phyloP scores from a whole-genome alignment of 2,888 invertebrate genomes.

The Drosophila barbarae region DNA sequence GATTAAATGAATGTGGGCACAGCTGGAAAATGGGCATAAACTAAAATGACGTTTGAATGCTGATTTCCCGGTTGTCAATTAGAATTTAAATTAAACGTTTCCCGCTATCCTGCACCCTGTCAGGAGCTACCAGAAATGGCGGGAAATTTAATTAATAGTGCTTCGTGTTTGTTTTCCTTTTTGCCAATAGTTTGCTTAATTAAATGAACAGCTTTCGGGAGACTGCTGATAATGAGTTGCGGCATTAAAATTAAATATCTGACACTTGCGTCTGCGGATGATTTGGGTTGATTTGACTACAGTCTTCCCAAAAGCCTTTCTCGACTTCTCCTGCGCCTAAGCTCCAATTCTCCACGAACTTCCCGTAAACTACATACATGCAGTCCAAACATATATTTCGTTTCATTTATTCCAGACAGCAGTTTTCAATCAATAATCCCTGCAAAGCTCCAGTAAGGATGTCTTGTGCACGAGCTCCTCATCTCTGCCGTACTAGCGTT shows the following conservation, averaged over 20 bases:
- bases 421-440: conserved; percentile 50
- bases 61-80: conserved; percentile 14
- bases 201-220: conserved; percentile 14
- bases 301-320: background rate
- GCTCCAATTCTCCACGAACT: background rate
- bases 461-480: background rate
- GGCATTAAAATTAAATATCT: conserved; percentile 36
- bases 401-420: conserved; percentile 11
- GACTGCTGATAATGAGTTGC: background rate
- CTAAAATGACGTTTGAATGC: background rate
- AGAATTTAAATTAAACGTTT: conserved; percentile 15
- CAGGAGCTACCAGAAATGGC: background rate
- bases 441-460: conserved; percentile 8
- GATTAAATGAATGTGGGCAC: conserved; percentile 1
- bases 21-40: background rate
- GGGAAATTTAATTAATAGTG: conserved; percentile 14
- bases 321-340: background rate
- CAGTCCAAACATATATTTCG: conserved; percentile 9
- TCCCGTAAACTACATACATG: background rate
- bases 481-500: conserved; percentile 14
- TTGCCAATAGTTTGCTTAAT: conserved; percentile 25
- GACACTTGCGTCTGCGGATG: conserved; percentile 24
- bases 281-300: background rate
- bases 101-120: background rate
- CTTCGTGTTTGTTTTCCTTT: conserved; percentile 11